Evolutionary conservation across 2,113 vertebrate species (phyloP), one percentile per base, ranked within the genome.

Genomic region (Platichthys stellatus): DNA sequence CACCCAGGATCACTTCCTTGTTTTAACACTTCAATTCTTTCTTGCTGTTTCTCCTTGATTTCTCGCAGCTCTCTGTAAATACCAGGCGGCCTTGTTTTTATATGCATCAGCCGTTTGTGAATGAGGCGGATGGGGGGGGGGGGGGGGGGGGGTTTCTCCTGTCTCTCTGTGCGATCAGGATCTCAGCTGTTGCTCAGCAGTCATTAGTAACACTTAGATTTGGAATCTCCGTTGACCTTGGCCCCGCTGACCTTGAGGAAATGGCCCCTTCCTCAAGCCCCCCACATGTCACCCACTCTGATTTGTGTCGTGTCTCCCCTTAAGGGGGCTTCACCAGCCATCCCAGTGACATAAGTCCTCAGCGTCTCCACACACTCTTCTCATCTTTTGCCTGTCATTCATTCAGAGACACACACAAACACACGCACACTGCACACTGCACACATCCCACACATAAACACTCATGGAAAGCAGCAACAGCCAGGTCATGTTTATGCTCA

Each of bases 211-310:
- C 81, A 63, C 80, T 86, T 74, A 51, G 77, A 87, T 87, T 76
- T 85, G 71, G 78, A 82, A 66, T 73, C 80, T 82, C 43, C 0
- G 40, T 76, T 89, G 91, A 91, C 92, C 91, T 90, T 92, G 89
- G 70, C 79, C 38, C 69, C 40, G 54, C 66, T 84, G 90, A 93
- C 93, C 92, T 94, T 93, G 93, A 89, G 73, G 73, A 88, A 90
- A 87, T 72, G 77, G 82, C 80, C 80, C 59, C 73, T 76, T 89
- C 72, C 84, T 82, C 57, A n/a, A 84, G 82, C 86, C 72, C 85
- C 23, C 67, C 80, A 83, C 84, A 88, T 90, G 87, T 92, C 88
- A 85, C 80, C 56, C 74, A 47, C 74, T 75, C 83, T 81, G 83
- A 88, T 88, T 80, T 85, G 90, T 78, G 76, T 82, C 43, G 56